A percentile compares a stretch with the other conserved stretches of the same genome.
Conservation (phyloP, 2,888 invertebrate genomes). For the Bombylius major region DNA sequence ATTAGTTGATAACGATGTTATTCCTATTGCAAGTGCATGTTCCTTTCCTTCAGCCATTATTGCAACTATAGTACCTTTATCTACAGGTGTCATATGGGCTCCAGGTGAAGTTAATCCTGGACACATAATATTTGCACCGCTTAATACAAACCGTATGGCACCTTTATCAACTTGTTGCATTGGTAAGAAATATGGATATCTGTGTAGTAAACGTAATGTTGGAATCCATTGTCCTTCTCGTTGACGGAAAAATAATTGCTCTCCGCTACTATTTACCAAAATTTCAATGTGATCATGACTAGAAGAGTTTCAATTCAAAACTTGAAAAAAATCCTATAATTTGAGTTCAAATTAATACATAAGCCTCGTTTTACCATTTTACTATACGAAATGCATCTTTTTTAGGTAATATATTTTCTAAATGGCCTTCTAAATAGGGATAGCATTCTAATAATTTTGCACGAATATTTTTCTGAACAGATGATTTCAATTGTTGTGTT, state of each 20-base stretch:
- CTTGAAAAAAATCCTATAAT: background rate
- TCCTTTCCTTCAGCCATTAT: conserved; percentile 99
- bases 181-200: conserved; percentile 91
- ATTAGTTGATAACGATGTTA: conserved; percentile 81
- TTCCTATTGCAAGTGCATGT: conserved; percentile 90
- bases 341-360: background rate
- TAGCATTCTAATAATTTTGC: conserved; percentile 76
- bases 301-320: conserved; percentile 26
- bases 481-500: conserved; percentile 93
- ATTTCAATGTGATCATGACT: conserved; percentile 98
- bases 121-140: conserved; percentile 99
- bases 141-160: conserved; percentile 94
- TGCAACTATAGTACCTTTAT: conserved; percentile 78
- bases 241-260: conserved; percentile 89
- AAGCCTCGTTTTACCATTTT: conserved; percentile 57
- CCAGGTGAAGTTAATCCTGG: conserved; percentile 97
- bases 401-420: conserved; percentile 84
- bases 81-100: conserved; percentile 79
- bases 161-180: conserved; percentile 97
- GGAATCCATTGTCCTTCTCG: conserved; percentile 96
- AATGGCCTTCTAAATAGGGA: conserved; percentile 71
- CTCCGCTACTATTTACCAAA: conserved; percentile 82
- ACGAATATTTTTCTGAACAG: conserved; percentile 91
- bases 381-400: conserved; percentile 88
- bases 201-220: conserved; percentile 83